A percentile compares a stretch with the other conserved stretches of the same genome.
Evolutionary conservation across 2,113 vertebrate species (phyloP).

Genomic region (Sphaerodactylus townsendi): DNA sequence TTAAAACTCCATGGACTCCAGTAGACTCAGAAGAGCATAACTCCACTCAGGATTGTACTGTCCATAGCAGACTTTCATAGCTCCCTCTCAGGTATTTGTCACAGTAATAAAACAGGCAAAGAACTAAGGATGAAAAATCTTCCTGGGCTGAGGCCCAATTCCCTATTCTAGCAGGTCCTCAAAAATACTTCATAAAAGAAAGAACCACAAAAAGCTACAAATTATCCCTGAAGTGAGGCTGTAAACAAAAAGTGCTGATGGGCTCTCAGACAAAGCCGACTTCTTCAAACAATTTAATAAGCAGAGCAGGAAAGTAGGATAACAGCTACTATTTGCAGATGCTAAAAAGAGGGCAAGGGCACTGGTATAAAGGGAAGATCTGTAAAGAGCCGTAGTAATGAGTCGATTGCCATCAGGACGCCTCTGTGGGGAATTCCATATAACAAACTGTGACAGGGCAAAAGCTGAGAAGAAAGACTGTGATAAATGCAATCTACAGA

Average conservation of each 20-base stretch:
- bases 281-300: conserved; percentile 42
- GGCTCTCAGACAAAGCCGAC: conserved; percentile 1
- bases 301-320: conserved; percentile 45
- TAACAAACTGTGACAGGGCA: not conserved
- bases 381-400: conserved; percentile 38
- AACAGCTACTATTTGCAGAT: conserved; percentile 11
- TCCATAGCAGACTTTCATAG: too few species aligned
- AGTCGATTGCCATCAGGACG: conserved; percentile 30
- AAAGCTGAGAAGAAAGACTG: conserved; percentile 1
- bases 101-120: not conserved
- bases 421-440: conserved; percentile 35
- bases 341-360: not conserved
- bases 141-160: not conserved
- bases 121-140: not conserved
- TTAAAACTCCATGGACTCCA: too few species aligned
- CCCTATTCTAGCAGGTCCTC: not conserved
- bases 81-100: too few species aligned
- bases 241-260: not conserved
- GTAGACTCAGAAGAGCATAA: too few species aligned
- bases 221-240: conserved; percentile 7
- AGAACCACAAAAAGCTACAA: conserved; percentile 34
- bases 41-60: too few species aligned
- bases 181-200: conserved; percentile 6
- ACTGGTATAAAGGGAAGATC: conserved; percentile 4
- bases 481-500: not conserved